Conservation (phyloP, 2,888 invertebrate species). For the Scelioninae gen. 2 region DNA sequence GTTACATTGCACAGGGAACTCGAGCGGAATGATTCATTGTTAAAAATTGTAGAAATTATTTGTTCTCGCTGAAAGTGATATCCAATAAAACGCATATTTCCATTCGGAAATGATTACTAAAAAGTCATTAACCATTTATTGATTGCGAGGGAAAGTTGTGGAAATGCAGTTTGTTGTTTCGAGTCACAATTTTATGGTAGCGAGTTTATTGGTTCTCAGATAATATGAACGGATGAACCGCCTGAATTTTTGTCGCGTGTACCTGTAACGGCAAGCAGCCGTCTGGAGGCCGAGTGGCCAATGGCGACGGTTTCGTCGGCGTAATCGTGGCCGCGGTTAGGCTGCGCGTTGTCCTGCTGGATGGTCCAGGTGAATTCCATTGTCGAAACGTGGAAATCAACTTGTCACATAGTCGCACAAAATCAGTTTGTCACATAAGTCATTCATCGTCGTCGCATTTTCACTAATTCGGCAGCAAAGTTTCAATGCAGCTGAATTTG, state of each 20-base stretch:
- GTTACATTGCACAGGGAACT: conserved; percentile 1
- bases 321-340: conserved; percentile 49
- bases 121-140: conserved; percentile 20
- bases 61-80: conserved; percentile 1
- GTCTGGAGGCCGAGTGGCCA: conserved; percentile 58
- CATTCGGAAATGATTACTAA: not conserved
- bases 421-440: too few species aligned
- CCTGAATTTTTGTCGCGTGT: conserved; percentile 1
- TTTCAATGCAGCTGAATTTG: too few species aligned
- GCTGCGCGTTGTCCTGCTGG: conserved; percentile 52
- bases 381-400: conserved; percentile 13
- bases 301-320: conserved; percentile 54
- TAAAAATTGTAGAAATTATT: conserved; percentile 5
- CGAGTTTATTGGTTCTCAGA: too few species aligned
- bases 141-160: conserved; percentile 22
- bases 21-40: conserved; percentile 6
- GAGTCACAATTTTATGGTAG: too few species aligned
- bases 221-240: too few species aligned
- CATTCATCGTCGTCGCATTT: too few species aligned
- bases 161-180: conserved; percentile 13
- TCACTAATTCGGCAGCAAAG: too few species aligned
- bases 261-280: conserved; percentile 58
- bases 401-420: conserved; percentile 50
- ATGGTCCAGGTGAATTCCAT: conserved; percentile 60
- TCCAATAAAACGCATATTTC: conserved; percentile 1